Conservation (phyloP, 1,140 invertebrate species). For the Chironomus striatipennis region DNA sequence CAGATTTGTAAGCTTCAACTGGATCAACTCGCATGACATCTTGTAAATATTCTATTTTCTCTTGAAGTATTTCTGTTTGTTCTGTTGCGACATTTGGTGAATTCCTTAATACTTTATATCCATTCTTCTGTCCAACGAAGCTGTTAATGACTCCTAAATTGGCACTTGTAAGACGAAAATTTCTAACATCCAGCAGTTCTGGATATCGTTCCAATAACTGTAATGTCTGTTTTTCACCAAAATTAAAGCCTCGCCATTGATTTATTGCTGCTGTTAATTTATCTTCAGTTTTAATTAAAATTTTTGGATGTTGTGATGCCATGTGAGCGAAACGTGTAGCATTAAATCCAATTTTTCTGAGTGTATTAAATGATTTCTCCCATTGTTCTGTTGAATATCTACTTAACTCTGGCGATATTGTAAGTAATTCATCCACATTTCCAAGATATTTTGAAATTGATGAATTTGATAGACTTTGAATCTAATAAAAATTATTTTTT, state of each 20-base stretch:
- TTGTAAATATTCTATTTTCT: conserved; percentile 33
- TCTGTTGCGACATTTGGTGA: conserved; percentile 35
- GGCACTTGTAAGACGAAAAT: conserved; percentile 30
- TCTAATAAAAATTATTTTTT: not conserved
- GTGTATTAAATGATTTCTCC: conserved; percentile 32
- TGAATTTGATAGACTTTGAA: not conserved
- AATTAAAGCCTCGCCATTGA: conserved; percentile 38
- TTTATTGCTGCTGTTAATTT: conserved; percentile 33
- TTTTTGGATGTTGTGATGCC: conserved; percentile 32
- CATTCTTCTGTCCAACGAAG: conserved; percentile 35
- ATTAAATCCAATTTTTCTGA: conserved; percentile 35
- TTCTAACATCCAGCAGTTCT: conserved; percentile 32
- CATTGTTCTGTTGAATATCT: conserved; percentile 32
- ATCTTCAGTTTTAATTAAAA: conserved; percentile 31
- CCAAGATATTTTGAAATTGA: not conserved
- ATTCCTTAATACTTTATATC: conserved; percentile 38
- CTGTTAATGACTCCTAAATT: conserved; percentile 31
- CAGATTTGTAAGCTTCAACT: conserved; percentile 36
- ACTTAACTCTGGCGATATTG: conserved; percentile 30
- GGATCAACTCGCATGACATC: conserved; percentile 36
- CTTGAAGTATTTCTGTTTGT: conserved; percentile 29
- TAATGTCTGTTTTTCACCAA: conserved; percentile 34
- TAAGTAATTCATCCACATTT: conserved; percentile 34
- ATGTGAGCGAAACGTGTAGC: conserved; percentile 34
- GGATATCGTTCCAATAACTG: conserved; percentile 36